Evolutionary conservation across 2,113 vertebrate species (phyloP).

Genomic region (Microtus pennsylvanicus): DNA sequence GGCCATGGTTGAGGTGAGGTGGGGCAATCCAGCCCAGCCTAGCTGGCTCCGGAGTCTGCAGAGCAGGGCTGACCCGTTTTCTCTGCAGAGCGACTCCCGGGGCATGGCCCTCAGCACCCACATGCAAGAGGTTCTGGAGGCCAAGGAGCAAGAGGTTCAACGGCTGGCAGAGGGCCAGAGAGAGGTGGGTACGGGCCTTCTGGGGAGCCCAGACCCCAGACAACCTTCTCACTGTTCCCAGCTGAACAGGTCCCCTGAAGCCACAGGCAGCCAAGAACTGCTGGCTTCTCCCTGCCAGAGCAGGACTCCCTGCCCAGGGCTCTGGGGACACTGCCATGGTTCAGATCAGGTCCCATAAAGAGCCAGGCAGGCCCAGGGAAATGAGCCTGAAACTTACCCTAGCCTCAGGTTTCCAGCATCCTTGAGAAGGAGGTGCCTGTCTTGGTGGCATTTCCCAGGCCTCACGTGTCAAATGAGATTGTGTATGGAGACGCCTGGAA

Average conservation of each 20-base stretch:
- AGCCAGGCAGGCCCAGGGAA: not conserved
- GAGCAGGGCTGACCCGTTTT: not conserved
- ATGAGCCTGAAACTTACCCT: not conserved
- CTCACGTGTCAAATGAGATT: not conserved
- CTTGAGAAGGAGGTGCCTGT: not conserved
- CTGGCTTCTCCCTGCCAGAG: not conserved
- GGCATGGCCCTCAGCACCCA: constrained; percentile 70
- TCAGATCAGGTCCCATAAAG: not conserved
- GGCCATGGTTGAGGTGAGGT: not conserved
- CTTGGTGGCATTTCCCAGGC: not conserved
- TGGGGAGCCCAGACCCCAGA: not conserved
- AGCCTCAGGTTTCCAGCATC: not conserved
- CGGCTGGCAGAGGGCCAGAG: constrained; percentile 73
- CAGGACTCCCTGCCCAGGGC: not conserved
- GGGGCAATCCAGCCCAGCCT: fast-evolving
- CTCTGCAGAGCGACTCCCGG: constrained; percentile 78
- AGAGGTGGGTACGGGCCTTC: constrained; percentile 83
- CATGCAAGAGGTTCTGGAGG: constrained; percentile 82
- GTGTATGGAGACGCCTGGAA: not conserved
- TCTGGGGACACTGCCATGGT: not conserved
- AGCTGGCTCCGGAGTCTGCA: not conserved
- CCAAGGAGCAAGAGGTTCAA: constrained; percentile 84
- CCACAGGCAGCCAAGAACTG: not conserved
- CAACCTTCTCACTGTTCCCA: not conserved
- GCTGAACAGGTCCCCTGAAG: not conserved